Conservation (phyloP, 2,797 vertebrate species). For the Scolopax rusticola region DNA sequence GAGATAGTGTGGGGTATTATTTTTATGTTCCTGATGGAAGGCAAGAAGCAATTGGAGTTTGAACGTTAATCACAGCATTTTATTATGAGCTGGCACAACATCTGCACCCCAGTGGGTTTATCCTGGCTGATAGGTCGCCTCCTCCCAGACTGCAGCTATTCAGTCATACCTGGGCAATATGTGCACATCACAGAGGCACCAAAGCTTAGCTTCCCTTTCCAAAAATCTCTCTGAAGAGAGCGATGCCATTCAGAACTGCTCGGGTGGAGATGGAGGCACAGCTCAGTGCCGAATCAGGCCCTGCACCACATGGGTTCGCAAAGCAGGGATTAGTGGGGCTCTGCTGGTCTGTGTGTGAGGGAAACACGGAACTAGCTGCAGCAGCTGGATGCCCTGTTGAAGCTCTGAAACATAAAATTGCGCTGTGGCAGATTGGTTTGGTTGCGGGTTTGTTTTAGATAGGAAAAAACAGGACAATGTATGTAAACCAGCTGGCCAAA, state of each 20-base stretch:
- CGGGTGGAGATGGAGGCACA: not conserved
- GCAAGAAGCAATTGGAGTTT: not conserved
- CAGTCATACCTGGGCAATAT: not conserved
- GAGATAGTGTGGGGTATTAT: not conserved
- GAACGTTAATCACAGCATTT: not conserved
- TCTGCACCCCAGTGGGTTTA: not conserved
- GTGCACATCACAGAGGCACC: not conserved
- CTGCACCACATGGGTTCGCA: fast-evolving
- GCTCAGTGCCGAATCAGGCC: not conserved
- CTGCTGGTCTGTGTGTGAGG: not conserved
- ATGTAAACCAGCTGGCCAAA: not conserved
- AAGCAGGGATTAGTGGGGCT: not conserved
- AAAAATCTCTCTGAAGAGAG: not conserved
- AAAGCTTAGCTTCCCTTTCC: not conserved
- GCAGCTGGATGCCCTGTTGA: not conserved
- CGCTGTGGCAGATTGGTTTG: not conserved
- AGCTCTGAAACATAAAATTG: not conserved
- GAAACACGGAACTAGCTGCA: not conserved
- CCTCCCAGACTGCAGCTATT: not conserved
- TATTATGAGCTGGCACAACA: not conserved
- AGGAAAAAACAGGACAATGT: not conserved
- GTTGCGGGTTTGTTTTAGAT: fast-evolving
- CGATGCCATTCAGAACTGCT: not conserved
- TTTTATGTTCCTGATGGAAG: not conserved
- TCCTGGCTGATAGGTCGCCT: not conserved